phyloP scores from a whole-genome alignment of 2,113 vertebrate genomes.

The Bambusicola thoracicus region DNA sequence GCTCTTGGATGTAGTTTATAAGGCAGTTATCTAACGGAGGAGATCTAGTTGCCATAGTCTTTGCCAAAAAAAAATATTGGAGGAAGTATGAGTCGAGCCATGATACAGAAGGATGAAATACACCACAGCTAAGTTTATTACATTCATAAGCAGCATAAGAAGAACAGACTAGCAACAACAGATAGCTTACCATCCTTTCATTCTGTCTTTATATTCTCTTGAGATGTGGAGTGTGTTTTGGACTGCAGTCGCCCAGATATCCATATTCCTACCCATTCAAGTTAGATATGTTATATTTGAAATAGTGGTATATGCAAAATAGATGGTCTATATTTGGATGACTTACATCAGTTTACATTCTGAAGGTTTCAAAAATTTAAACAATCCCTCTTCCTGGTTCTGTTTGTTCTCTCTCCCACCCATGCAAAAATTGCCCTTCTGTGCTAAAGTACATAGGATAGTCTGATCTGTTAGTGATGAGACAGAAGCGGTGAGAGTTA shows the following conservation, averaged over 20 bases:
- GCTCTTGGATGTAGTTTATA: conserved; percentile 20
- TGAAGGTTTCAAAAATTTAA: background rate
- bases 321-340: background rate
- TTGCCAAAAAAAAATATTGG: background rate
- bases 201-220: background rate
- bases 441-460: background rate
- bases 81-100: background rate
- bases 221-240: background rate
- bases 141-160: background rate
- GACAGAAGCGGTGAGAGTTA: background rate
- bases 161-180: background rate
- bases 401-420: background rate
- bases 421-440: background rate
- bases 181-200: background rate
- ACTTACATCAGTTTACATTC: fast-evolving
- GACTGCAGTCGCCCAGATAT: fast-evolving
- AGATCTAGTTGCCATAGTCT: background rate
- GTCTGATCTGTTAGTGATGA: conserved; percentile 3
- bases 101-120: background rate
- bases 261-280: background rate
- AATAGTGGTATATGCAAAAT: background rate
- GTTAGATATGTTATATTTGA: background rate
- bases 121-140: background rate
- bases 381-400: background rate
- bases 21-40: background rate